A percentile compares a stretch with the other conserved stretches of the same genome.
These are phyloP conservation scores for Gandaritis pyraliata DNA, from an alignment of 2,888 invertebrate species.

Conservation along the genomic window DNA sequence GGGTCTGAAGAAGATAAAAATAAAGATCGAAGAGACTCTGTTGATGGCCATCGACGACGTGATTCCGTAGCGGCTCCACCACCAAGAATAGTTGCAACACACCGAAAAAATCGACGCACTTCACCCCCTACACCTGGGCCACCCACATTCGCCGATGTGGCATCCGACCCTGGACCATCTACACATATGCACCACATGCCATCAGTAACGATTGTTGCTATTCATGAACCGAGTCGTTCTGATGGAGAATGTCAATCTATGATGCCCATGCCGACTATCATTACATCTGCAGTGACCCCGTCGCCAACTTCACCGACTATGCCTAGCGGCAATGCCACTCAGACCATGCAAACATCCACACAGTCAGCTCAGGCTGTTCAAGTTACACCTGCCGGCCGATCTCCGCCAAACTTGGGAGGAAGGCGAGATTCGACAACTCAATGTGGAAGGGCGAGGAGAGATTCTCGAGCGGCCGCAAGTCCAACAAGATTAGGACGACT, in stretches of 20 bases:
- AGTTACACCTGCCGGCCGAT: conserved; percentile 66
- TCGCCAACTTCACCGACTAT: conserved; percentile 91
- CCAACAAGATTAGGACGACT: conserved; percentile 88
- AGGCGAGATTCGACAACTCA: conserved; percentile 94
- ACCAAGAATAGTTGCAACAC: conserved; percentile 86
- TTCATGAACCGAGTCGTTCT: conserved; percentile 81
- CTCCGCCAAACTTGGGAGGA: conserved; percentile 81
- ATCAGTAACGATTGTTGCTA: conserved; percentile 76
- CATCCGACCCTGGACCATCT: conserved; percentile 88
- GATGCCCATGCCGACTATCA: conserved; percentile 89
- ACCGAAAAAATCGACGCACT: conserved; percentile 79
- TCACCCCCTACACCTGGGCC: conserved; percentile 75
- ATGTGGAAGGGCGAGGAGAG: conserved; percentile 88
- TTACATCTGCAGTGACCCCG: conserved; percentile 92
- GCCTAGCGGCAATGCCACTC: conserved; percentile 59
- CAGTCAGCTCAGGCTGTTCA: conserved; percentile 60
- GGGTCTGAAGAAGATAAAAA: conserved; percentile 85
- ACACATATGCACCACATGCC: conserved; percentile 69
- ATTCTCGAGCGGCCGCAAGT: conserved; percentile 87
- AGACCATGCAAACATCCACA: conserved; percentile 59
- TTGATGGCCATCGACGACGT: conserved; percentile 88
- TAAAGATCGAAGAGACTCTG: conserved; percentile 86
- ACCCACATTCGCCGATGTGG: conserved; percentile 81
- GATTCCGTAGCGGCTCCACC: conserved; percentile 87
- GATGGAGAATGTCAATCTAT: conserved; percentile 86